Evolutionary conservation across 2,113 vertebrate species (phyloP), one percentile per base, ranked within the genome.

Genomic region (Cyprinodon variegatus): DNA sequence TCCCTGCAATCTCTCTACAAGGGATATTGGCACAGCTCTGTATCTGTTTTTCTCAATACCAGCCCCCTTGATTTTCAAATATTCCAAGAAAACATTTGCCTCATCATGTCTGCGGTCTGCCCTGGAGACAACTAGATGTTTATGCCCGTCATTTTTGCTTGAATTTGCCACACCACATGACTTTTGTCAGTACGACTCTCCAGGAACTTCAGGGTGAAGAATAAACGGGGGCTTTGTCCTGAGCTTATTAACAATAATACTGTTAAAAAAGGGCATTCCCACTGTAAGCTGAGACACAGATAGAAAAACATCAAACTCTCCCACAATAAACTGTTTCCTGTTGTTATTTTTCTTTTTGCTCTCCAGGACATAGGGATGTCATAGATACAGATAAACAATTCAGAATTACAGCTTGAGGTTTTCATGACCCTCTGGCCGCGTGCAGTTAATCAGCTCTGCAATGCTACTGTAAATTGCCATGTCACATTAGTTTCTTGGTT

Each of bases 51-150:
- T 66, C 41, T 46, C 12, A 4, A 40, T 69, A 6, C 17, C 2
- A 20, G 14, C 41, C 36, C 11, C 29, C 43, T 68, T 7, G 7
- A 15, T 80, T 86, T 72, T 72, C 38, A 50, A 6, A n/a, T 29
- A 70, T 83, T 89, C 81, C 43, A 68, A 86, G 78, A 87, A 83
- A 76, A 70, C 8, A 53, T 73, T 70, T 69, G 50, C 48, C 61
- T 73, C 62, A 39, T 72, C 46, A 11, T 7, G 50, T 66, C 48
- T 81, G 73, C 50, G 60, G 15, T 66, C 66, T 11, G 60, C 81
- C 69, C 68, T 67, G 9, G 0, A 79, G 80, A 75, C 64, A 22
- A 65, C 69, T 70, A 29, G 50, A 61, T 80, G 9, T 75, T 68
- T 74, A 65, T 59, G 62, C 2, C 11, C 68, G 59, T 79, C 4